Conservation (phyloP, 2,888 invertebrate species). For the Scrobipalpa costella region DNA sequence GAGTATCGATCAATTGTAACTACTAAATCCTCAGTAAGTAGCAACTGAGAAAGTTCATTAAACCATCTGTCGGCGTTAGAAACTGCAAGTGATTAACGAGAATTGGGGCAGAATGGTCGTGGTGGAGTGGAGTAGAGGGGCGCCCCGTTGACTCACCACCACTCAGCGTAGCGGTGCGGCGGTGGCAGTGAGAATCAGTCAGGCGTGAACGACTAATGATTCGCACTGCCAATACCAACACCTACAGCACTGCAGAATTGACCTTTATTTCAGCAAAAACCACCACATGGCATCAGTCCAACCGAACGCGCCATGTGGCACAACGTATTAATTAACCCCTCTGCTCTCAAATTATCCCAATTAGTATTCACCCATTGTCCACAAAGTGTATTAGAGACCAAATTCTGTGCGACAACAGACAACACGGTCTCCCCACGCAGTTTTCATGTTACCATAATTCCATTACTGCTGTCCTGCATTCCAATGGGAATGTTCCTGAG, state of each 20-base stretch:
- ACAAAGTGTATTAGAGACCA: slow-evolving; percentile 15
- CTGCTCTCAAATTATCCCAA: slow-evolving; percentile 6
- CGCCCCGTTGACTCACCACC: background rate
- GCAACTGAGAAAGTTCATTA: slow-evolving; percentile 10
- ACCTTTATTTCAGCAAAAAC: slow-evolving; percentile 2
- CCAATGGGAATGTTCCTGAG: background rate
- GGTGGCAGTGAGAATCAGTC: background rate
- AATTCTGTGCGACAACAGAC: background rate
- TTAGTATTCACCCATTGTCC: slow-evolving; percentile 11
- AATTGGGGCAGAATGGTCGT: background rate
- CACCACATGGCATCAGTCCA: background rate
- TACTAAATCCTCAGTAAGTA: background rate
- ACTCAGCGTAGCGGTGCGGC: too few species aligned
- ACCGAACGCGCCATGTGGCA: background rate
- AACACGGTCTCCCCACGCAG: slow-evolving; percentile 1
- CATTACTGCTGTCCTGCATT: slow-evolving; percentile 15
- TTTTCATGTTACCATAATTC: slow-evolving; percentile 18
- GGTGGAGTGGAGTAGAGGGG: background rate
- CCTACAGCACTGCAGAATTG: background rate
- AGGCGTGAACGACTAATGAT: slow-evolving; percentile 5
- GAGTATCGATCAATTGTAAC: background rate
- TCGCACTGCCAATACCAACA: background rate
- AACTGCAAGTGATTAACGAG: slow-evolving; percentile 12
- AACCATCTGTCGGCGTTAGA: slow-evolving; percentile 2
- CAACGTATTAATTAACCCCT: slow-evolving; percentile 8